These are phyloP conservation scores for Rhynchonycteris naso DNA, from an alignment of 2,797 vertebrate species.

Conservation along the genomic window DNA sequence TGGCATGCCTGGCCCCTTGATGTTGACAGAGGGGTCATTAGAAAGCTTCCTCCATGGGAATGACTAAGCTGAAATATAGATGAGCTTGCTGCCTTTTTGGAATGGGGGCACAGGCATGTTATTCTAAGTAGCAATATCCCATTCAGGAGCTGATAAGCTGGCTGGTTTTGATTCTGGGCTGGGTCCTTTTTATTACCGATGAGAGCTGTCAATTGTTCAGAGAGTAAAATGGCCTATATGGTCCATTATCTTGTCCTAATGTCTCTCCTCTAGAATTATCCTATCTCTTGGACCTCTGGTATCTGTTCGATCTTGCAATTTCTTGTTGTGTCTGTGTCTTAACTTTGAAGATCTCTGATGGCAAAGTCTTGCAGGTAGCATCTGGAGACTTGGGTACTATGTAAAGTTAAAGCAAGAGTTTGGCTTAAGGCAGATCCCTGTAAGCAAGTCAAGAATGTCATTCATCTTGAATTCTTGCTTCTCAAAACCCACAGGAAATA, in stretches of 20 bases:
- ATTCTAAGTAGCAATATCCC: background rate
- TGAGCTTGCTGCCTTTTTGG: background rate
- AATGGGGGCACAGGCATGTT: background rate
- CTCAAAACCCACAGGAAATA: slow-evolving; percentile 83
- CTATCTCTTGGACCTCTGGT: background rate
- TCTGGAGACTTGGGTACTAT: slow-evolving; percentile 58
- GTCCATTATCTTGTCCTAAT: background rate
- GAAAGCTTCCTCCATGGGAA: background rate
- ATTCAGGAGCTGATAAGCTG: background rate
- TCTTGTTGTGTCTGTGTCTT: background rate
- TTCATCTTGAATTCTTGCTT: slow-evolving; percentile 82
- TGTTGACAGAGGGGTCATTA: slow-evolving; percentile 34
- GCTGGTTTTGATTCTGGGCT: background rate
- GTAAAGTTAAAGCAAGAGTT: slow-evolving; percentile 74
- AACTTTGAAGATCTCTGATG: background rate
- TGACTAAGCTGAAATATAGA: background rate
- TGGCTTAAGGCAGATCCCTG: slow-evolving; percentile 76
- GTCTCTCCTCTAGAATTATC: background rate
- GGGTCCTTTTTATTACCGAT: background rate
- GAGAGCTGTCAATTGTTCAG: background rate
- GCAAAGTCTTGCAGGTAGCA: slow-evolving; percentile 29
- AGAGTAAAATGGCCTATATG: background rate
- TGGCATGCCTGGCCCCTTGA: slow-evolving; percentile 6
- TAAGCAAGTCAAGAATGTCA: slow-evolving; percentile 76
- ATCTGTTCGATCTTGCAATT: background rate